Conservation (phyloP, 2,113 vertebrate genomes). For the Gobio gobio region DNA sequence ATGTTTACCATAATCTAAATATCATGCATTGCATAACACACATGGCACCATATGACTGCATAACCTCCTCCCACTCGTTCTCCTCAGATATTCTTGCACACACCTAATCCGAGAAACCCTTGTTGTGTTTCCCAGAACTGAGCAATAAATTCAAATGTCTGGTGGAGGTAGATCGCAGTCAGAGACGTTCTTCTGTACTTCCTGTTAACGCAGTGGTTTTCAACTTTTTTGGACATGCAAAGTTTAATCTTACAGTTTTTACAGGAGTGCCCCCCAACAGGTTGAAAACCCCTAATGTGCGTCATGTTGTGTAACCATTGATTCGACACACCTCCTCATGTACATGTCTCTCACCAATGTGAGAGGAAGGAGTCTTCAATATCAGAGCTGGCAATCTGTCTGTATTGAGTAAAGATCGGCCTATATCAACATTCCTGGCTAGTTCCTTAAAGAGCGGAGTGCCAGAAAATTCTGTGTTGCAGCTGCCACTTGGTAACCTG, state of each 20-base stretch:
- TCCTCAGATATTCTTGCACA: background rate
- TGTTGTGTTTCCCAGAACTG: constrained; percentile 11
- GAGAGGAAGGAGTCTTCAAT: background rate
- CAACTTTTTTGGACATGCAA: too few relatives aligned
- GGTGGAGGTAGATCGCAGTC: background rate
- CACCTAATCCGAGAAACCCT: background rate
- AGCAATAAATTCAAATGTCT: background rate
- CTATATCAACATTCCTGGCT: background rate
- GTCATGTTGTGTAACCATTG: constrained; percentile 66
- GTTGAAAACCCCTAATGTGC: background rate
- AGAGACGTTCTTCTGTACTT: background rate
- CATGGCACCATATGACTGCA: background rate
- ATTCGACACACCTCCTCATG: constrained; percentile 25
- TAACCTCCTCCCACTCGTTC: background rate
- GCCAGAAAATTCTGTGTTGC: constrained; percentile 57
- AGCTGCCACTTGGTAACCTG: constrained; percentile 58
- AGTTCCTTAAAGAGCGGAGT: constrained; percentile 23
- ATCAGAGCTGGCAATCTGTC: constrained; percentile 16
- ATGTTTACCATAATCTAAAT: too few relatives aligned
- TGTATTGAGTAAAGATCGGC: background rate
- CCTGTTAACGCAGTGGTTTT: background rate
- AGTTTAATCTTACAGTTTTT: too few relatives aligned
- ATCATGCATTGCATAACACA: too few relatives aligned
- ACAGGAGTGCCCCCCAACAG: too few relatives aligned
- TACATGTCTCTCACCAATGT: background rate